phyloP scores from a whole-genome alignment of 2,797 vertebrate species.

The Prunella strophiata region DNA sequence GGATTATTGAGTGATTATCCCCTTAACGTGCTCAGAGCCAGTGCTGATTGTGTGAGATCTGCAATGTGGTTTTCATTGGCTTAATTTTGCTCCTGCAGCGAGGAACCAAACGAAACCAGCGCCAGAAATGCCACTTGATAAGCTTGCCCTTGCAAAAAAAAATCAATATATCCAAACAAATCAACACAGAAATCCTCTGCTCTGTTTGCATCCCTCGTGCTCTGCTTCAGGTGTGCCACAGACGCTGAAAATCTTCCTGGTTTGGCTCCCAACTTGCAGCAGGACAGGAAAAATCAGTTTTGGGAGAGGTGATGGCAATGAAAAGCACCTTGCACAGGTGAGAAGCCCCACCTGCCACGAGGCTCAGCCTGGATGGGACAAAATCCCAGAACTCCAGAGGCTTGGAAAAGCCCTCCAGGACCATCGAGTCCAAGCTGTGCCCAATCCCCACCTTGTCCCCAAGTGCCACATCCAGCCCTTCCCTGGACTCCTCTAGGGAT shows the following conservation, averaged over 20 bases:
- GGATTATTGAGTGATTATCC: slow-evolving; percentile 61
- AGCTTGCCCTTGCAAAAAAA: slow-evolving; percentile 28
- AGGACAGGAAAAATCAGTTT: not conserved
- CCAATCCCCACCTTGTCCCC: not conserved
- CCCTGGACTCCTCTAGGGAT: not conserved
- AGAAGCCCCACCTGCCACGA: accelerated
- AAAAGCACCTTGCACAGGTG: not conserved
- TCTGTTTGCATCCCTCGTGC: not conserved
- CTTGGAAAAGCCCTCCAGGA: not conserved
- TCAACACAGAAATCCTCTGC: not conserved
- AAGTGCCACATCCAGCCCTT: not conserved
- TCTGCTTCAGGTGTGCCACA: not conserved
- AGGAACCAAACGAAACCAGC: slow-evolving; percentile 12
- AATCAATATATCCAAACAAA: slow-evolving; percentile 39
- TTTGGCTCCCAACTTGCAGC: not conserved
- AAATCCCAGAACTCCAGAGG: not conserved
- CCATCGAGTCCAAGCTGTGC: accelerated
- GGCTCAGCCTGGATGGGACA: not conserved
- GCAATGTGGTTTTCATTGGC: slow-evolving; percentile 54
- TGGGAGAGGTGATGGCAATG: accelerated
- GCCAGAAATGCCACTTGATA: slow-evolving; percentile 39
- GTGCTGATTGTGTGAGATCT: slow-evolving; percentile 21
- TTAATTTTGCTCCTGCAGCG: slow-evolving; percentile 44
- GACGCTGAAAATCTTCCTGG: accelerated
- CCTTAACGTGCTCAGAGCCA: slow-evolving; percentile 43